Percentiles rank a stretch among this genome's conserved stretches.
These are phyloP conservation scores for Mormyrus hasselquistii DNA, from an alignment of 2,797 vertebrate genomes.

Conservation along the genomic window DNA sequence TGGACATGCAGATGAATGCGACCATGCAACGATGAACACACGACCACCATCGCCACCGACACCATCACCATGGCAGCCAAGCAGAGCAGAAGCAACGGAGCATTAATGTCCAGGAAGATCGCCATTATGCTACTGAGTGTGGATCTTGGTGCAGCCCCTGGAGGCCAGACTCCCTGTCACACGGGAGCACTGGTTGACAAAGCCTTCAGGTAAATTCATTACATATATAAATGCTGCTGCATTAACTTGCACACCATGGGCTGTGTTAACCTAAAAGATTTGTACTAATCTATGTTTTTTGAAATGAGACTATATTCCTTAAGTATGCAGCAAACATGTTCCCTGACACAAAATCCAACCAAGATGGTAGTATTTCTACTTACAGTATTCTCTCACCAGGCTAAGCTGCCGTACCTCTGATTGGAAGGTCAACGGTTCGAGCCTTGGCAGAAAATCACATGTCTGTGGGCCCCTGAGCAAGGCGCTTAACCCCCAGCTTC, in stretches of 20 bases:
- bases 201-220: background rate
- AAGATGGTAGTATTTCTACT: background rate
- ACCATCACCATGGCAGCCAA: background rate
- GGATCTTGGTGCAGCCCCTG: background rate
- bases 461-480: background rate
- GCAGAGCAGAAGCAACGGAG: background rate
- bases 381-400: background rate
- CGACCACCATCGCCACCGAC: background rate
- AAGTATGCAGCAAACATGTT: background rate
- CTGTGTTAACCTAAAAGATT: background rate
- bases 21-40: slow-evolving; percentile 28
- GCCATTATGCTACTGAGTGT: slow-evolving; percentile 1
- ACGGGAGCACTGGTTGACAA: background rate
- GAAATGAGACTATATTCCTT: background rate
- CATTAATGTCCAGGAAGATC: background rate
- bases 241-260: background rate
- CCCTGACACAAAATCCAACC: background rate
- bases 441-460: background rate
- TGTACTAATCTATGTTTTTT: background rate
- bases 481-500: background rate
- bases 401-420: background rate
- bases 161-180: background rate
- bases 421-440: background rate
- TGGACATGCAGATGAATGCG: slow-evolving; percentile 29
- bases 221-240: background rate